These are phyloP conservation scores for Pedetes capensis DNA, from an alignment of 2,113 vertebrate genomes.

Conservation along the genomic window DNA sequence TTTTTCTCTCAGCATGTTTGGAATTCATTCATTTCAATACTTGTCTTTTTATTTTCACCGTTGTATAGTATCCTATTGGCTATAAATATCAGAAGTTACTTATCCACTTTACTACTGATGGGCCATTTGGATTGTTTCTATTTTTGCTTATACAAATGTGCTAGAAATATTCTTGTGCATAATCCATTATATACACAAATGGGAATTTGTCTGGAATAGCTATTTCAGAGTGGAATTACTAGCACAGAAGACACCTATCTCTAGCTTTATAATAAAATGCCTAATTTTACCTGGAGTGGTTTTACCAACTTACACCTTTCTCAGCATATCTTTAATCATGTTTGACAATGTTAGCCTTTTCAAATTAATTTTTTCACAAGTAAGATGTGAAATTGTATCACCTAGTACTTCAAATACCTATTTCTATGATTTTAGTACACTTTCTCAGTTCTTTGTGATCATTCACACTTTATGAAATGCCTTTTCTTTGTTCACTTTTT, in stretches of 20 bases:
- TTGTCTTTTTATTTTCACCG: background rate
- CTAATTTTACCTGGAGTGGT: background rate
- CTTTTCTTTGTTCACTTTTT: background rate
- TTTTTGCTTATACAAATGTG: slow-evolving; percentile 19
- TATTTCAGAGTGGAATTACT: background rate
- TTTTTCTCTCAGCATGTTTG: background rate
- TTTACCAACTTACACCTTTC: background rate
- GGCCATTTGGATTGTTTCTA: background rate
- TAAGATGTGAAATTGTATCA: background rate
- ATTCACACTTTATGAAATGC: slow-evolving; percentile 28
- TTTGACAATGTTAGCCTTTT: background rate
- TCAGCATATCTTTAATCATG: background rate
- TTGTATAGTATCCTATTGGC: background rate
- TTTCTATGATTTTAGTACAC: background rate
- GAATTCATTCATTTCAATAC: background rate
- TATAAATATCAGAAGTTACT: background rate
- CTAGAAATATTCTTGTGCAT: background rate
- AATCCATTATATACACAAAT: background rate
- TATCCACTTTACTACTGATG: background rate
- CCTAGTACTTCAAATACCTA: background rate
- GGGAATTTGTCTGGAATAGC: background rate
- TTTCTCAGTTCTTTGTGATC: background rate
- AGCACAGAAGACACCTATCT: background rate
- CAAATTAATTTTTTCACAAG: background rate
- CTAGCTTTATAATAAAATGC: background rate